phyloP scores from a whole-genome alignment of 1,140 invertebrate genomes.

The Araneus ventricosus region DNA sequence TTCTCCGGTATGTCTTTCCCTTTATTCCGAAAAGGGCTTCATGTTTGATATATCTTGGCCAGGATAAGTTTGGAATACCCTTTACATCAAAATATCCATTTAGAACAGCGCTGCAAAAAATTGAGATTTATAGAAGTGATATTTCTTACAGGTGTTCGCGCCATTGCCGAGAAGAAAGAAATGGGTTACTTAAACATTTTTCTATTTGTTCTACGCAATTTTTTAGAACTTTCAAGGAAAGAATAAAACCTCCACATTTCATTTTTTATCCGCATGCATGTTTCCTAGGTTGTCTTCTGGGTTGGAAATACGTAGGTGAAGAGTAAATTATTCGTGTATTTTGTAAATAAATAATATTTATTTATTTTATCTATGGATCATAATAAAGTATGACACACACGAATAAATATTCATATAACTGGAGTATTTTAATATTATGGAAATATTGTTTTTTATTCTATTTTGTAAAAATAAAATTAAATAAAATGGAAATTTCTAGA shows the following conservation, averaged over 20 bases:
- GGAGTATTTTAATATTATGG: too few species aligned
- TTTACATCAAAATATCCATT: slow-evolving; percentile 38
- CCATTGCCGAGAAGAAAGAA: neutral
- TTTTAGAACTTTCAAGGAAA: neutral
- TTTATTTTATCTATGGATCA: too few species aligned
- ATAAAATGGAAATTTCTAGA: too few species aligned
- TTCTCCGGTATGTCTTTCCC: neutral
- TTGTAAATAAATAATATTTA: too few species aligned
- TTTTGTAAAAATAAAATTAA: too few species aligned
- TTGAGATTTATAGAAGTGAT: slow-evolving; percentile 21
- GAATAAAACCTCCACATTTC: neutral
- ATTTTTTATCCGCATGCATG: neutral
- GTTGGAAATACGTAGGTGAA: neutral
- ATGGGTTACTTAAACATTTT: slow-evolving; percentile 15
- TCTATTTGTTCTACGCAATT: neutral
- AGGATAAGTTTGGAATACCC: slow-evolving; percentile 25
- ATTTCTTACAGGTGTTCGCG: slow-evolving; percentile 29
- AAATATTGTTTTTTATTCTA: too few species aligned
- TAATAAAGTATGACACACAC: too few species aligned
- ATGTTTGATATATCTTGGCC: neutral
- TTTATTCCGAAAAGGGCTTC: neutral
- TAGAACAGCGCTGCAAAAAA: slow-evolving; percentile 14
- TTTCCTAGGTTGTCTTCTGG: neutral
- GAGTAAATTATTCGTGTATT: too few species aligned
- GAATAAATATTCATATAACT: too few species aligned